Percentiles rank a stretch among this genome's conserved stretches.
Conservation (phyloP, 23 tunicate genomes). For the Botrylloides violaceus region DNA sequence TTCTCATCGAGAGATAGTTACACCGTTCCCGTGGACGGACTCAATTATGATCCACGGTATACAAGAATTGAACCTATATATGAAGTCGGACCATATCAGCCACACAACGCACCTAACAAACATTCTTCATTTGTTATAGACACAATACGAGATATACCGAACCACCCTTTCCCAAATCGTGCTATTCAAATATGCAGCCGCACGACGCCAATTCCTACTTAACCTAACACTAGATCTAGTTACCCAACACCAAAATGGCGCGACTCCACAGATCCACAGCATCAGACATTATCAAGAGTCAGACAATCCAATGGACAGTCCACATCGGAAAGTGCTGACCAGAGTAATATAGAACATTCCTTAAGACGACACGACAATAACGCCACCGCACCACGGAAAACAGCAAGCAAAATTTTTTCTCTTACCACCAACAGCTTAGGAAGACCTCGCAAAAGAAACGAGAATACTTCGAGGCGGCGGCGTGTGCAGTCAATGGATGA, state of each 20-base stretch:
- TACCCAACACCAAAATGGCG: slow-evolving; percentile 3
- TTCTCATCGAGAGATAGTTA: slow-evolving; percentile 43
- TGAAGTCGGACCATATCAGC: slow-evolving; percentile 17
- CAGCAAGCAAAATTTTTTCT: neutral
- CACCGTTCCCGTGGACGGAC: slow-evolving; percentile 26
- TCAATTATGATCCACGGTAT: slow-evolving; percentile 22
- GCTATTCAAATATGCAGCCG: slow-evolving; percentile 5
- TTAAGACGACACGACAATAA: slow-evolving; percentile 1
- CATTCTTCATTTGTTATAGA: slow-evolving; percentile 15
- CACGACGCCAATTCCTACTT: no score
- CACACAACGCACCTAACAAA: neutral
- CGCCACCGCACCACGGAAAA: no score
- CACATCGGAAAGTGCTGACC: neutral
- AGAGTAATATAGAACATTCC: neutral
- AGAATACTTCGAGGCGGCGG: neutral
- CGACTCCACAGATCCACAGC: neutral
- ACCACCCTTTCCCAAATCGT: neutral
- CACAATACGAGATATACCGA: slow-evolving; percentile 5
- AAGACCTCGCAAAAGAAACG: neutral
- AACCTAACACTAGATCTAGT: neutral
- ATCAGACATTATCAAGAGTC: neutral
- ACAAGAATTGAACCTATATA: slow-evolving; percentile 14
- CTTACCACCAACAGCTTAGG: slow-evolving; percentile 10
- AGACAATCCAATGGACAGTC: neutral
- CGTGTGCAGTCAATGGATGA: slow-evolving; percentile 18